Evolutionary conservation across 2,888 invertebrate genomes (phyloP), one percentile per base, ranked within the genome.

Genomic region (Tillus elongatus): DNA sequence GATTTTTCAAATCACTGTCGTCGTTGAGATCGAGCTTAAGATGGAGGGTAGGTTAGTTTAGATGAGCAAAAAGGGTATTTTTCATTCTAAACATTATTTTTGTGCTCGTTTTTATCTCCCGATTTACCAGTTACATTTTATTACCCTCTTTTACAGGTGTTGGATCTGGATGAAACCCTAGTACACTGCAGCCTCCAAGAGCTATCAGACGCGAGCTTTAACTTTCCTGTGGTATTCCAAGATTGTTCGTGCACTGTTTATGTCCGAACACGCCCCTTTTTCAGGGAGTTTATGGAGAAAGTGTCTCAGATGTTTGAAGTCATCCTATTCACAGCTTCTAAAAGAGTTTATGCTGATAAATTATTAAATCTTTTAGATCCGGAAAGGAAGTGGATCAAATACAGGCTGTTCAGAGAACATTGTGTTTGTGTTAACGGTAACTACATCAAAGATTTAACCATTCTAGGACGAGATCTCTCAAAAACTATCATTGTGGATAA

Each of bases 381-480:
- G 0, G 75, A 85, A 19, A 72, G 92, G 28, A 80, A 83, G 49
- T 82, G 89, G 73, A 92, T 95, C 51, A 89, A 88, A 69, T 90
- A 85, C 63, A 80, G 95, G 37, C 68, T 96, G 45, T 96, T 93
- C 69, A 79, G 95, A 41, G 95, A 96, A 58, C 95, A 96, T 58
- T 96, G 95, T 58, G 83, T 93, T 0, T 86, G 89, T 51, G 88
- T 95, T 16, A 89, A 91, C 67, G 93, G 93, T 2, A 93, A 93
- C 69, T 96, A 95, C 64, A 90, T 96, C 44, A 95, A 96, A 63
- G 95, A 96, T 66, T 73, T 96, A 37, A 84, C 85, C 6, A 93
- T 95, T 49, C 73, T 96, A 33, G 93, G 93, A 9, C 72, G 95
- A 30, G 95, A 96, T 67, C 70, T 95, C 46, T 80, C 89, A 13